Evolutionary conservation across 2,113 vertebrate genomes (phyloP), one percentile per base, ranked within the genome.

Genomic region (Ochotona princeps): DNA sequence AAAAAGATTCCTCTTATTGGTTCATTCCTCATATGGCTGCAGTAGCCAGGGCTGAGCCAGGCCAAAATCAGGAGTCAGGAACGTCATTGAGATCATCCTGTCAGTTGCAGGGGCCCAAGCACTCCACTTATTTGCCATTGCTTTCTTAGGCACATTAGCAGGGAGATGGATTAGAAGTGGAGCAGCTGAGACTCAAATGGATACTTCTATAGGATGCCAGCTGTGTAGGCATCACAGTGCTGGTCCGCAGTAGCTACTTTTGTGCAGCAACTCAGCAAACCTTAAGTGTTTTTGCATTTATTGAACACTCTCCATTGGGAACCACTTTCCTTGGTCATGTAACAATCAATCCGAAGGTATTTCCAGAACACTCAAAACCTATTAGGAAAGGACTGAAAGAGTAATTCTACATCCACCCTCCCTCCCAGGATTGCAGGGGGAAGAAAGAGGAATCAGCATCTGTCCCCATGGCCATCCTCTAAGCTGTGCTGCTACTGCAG

Each of bases 331-430:
- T 4, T 63, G 32, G 60, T 76, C 57, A 67, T n/a, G 38, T 35
- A 70, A 44, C 74, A 63, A 73, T 44, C n/a, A 35, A 20, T n/a
- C 47, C 63, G 70, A 67, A 60, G 30, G 63, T 1, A 47, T 44
- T 69, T 25, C 23, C 2, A 25, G 8, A n/a, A 32, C 10, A 65
- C 20, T 57, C 32, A 11, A 91, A 57, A 86, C 44, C 30, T n/a
- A 70, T 30, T 12, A 61, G 87, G 61, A 63, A 47, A 60, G 70
- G 44, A 18, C 0, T 30, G 3, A 72, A 81, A 84, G 44, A 1
- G 44, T 30, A 12, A 13, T 3, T 78, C 28, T 1, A 5, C 14
- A 3, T 0, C 5, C 2, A 5, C 23, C 57, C 20, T 67, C 70
- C 65, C 70, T 44, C 13, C 11, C 23, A 1, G 18, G 70, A 15